Percentiles rank a stretch among this genome's conserved stretches.
Conservation (phyloP, 1,140 invertebrate genomes). For the Drosophila virilis region DNA sequence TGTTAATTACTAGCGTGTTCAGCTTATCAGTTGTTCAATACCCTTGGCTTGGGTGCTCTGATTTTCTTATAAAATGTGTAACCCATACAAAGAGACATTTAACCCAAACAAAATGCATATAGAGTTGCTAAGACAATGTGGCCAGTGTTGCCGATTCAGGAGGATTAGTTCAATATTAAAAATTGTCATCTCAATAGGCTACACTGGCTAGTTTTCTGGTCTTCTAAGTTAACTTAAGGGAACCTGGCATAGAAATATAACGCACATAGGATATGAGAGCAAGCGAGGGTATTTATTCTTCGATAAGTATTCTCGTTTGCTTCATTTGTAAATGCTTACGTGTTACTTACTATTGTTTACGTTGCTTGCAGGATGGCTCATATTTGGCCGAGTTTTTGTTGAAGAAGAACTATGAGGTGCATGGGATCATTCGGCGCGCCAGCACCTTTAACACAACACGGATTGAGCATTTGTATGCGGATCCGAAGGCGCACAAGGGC, state of each 20-base stretch:
- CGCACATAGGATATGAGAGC: neutral
- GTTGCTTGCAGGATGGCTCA: conserved; percentile 95
- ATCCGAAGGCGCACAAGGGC: conserved; percentile 92
- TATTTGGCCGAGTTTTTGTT: conserved; percentile 98
- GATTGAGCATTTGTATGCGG: conserved; percentile 97
- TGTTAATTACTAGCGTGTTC: neutral
- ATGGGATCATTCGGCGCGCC: conserved; percentile 97
- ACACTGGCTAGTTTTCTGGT: too few species aligned
- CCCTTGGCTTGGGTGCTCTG: neutral
- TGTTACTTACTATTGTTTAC: conserved; percentile 12
- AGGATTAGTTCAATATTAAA: too few species aligned
- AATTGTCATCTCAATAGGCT: too few species aligned
- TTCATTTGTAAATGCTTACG: neutral
- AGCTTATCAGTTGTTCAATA: neutral
- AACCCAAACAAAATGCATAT: too few species aligned
- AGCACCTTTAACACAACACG: conserved; percentile 98
- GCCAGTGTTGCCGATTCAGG: too few species aligned
- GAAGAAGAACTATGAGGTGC: conserved; percentile 97
- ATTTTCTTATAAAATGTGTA: neutral
- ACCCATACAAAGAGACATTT: neutral
- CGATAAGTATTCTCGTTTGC: neutral
- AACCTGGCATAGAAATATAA: too few species aligned
- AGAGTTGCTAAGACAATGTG: too few species aligned
- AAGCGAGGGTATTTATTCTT: neutral
- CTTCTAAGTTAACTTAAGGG: too few species aligned